phyloP scores from a whole-genome alignment of 2,888 invertebrate species.

The Eurytoma californica region DNA sequence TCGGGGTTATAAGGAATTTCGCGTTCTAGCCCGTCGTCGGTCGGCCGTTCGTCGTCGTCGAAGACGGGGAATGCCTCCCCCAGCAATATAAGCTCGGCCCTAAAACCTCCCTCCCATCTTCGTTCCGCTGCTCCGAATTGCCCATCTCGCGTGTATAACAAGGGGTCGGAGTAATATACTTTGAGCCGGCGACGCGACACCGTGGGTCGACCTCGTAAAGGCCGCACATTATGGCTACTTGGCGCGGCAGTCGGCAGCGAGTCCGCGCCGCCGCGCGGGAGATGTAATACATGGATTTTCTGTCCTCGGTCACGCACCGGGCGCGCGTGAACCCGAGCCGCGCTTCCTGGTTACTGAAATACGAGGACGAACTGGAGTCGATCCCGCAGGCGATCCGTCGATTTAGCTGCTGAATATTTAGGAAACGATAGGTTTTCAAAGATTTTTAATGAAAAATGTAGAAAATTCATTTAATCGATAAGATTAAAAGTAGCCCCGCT shows the following conservation, averaged over 20 bases:
- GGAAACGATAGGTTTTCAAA: too few relatives aligned
- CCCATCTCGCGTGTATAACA: slow-evolving; percentile 21
- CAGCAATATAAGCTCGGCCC: not conserved
- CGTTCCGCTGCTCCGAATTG: not conserved
- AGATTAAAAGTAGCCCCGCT: too few relatives aligned
- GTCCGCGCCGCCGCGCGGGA: too few relatives aligned
- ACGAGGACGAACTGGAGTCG: too few relatives aligned
- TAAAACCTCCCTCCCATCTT: not conserved
- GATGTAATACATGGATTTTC: too few relatives aligned
- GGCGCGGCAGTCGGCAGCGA: slow-evolving; percentile 1
- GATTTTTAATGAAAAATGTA: too few relatives aligned
- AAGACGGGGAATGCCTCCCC: not conserved
- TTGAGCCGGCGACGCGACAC: not conserved
- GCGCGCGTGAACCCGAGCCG: too few relatives aligned
- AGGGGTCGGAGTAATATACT: slow-evolving; percentile 7
- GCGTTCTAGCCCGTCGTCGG: not conserved
- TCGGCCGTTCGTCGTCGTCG: not conserved
- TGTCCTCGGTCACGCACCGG: too few relatives aligned
- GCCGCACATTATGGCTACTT: not conserved
- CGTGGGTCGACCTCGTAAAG: slow-evolving; percentile 9
- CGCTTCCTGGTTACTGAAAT: too few relatives aligned
- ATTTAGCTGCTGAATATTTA: too few relatives aligned
- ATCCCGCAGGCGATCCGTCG: too few relatives aligned
- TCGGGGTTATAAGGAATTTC: slow-evolving; percentile 12
- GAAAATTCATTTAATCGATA: too few relatives aligned